Percentiles rank a stretch among this genome's conserved stretches.
Evolutionary conservation across 1,140 invertebrate species (phyloP).

Genomic region (Pissodes strobi): DNA sequence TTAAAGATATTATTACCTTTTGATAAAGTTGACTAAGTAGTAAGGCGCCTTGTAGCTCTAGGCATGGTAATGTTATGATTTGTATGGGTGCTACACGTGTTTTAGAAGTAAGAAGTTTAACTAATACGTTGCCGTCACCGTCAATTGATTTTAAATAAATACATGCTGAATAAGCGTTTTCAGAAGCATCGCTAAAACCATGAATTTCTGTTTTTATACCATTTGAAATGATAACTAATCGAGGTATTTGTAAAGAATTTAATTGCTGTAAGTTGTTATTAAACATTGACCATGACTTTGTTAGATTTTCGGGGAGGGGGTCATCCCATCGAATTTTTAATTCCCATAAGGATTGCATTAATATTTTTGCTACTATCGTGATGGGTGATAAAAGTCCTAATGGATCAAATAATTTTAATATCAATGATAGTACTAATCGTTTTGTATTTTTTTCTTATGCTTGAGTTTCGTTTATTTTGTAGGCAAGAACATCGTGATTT

Average conservation of each 20-base stretch:
- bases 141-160: conserved; percentile 42
- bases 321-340: no score
- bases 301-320: conserved; percentile 27
- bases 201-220: no score
- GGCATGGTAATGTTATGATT: no score
- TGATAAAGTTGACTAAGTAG: no score
- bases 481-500: conserved; percentile 7
- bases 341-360: conserved; percentile 51
- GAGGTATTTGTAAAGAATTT: no score
- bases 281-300: no score
- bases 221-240: no score
- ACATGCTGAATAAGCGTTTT: conserved; percentile 52
- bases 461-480: conserved; percentile 11
- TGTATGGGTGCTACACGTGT: background rate
- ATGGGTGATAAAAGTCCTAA: conserved; percentile 46
- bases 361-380: conserved; percentile 47
- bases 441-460: conserved; percentile 23
- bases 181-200: no score
- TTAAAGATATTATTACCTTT: no score
- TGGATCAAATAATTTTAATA: conserved; percentile 41
- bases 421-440: conserved; percentile 34
- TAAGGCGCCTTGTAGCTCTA: no score
- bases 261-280: no score
- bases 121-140: background rate
- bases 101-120: background rate